Evolutionary conservation across 2,888 invertebrate genomes (phyloP).

Genomic region (Empis stercorea): DNA sequence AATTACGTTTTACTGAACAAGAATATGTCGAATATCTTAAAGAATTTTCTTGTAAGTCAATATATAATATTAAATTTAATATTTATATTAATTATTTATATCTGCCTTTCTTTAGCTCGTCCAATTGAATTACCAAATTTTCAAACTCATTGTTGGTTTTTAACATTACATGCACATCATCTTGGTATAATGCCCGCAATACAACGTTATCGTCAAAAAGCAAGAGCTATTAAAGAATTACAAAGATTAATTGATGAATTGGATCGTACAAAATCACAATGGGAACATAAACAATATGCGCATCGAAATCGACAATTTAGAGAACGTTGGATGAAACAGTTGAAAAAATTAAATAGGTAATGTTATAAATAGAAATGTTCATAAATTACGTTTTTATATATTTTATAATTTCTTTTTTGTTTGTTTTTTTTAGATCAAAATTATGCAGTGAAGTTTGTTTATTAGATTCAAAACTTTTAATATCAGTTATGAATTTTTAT

Average conservation of each 20-base stretch:
- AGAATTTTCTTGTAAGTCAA: neutral
- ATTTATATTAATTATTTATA: conserved; percentile 2
- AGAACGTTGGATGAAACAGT: conserved; percentile 76
- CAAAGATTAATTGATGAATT: conserved; percentile 80
- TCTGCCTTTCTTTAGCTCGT: too few relatives aligned
- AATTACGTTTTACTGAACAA: conserved; percentile 68
- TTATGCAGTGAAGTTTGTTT: conserved; percentile 83
- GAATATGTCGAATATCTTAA: conserved; percentile 47
- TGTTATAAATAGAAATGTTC: too few relatives aligned
- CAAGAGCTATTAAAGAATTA: conserved; percentile 57
- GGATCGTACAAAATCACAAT: conserved; percentile 65
- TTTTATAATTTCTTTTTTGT: too few relatives aligned
- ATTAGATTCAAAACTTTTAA: conserved; percentile 69
- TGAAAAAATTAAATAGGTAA: conserved; percentile 58
- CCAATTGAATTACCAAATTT: conserved; percentile 62
- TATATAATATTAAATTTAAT: neutral
- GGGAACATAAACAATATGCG: conserved; percentile 65
- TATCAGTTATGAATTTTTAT: conserved; percentile 76
- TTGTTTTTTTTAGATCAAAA: too few relatives aligned
- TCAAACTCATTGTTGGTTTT: conserved; percentile 93
- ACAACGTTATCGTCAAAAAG: conserved; percentile 66
- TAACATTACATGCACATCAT: conserved; percentile 89
- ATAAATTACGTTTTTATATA: too few relatives aligned
- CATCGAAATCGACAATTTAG: conserved; percentile 69
- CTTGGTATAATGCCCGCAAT: conserved; percentile 79